These are phyloP conservation scores for Dolomedes plantarius DNA, from an alignment of 2,888 invertebrate species.

Conservation along the genomic window DNA sequence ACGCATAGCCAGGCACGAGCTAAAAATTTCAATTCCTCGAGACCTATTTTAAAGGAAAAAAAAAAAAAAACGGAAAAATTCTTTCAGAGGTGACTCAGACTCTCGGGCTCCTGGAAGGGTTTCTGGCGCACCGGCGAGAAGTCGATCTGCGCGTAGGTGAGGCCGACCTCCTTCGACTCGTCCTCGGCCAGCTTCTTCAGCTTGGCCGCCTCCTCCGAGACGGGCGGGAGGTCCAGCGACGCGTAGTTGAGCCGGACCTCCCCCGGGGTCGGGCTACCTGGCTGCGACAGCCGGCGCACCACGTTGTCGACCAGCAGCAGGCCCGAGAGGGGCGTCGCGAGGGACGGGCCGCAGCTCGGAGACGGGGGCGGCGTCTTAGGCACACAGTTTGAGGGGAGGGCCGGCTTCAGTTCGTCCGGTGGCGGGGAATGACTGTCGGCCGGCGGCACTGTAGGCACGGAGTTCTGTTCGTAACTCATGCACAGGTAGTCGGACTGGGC, in stretches of 20 bases:
- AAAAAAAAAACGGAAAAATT: conserved; percentile 15
- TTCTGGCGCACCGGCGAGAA: conserved; percentile 52
- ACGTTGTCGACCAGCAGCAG: conserved; percentile 45
- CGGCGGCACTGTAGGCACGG: neutral
- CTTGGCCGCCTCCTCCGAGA: conserved; percentile 73
- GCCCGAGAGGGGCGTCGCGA: conserved; percentile 27
- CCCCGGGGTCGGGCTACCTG: conserved; percentile 75
- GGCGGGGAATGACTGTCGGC: conserved; percentile 2
- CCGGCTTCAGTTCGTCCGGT: conserved; percentile 6
- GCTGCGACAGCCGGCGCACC: conserved; percentile 28
- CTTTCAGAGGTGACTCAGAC: conserved; percentile 57
- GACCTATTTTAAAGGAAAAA: neutral
- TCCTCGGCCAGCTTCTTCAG: conserved; percentile 43
- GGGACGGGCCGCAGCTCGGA: conserved; percentile 54
- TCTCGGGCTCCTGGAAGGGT: conserved; percentile 62
- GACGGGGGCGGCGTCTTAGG: conserved; percentile 68
- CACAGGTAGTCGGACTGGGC: conserved; percentile 62
- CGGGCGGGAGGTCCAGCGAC: conserved; percentile 76
- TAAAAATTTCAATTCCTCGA: no score
- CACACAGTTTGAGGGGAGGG: conserved; percentile 40
- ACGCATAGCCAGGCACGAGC: conserved; percentile 10
- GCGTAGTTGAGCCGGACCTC: conserved; percentile 79
- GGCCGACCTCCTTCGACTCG: conserved; percentile 57
- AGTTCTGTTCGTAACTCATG: conserved; percentile 44
- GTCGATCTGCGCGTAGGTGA: conserved; percentile 70